phyloP scores from a whole-genome alignment of 2,888 invertebrate genomes.

The Thelaira solivaga region DNA sequence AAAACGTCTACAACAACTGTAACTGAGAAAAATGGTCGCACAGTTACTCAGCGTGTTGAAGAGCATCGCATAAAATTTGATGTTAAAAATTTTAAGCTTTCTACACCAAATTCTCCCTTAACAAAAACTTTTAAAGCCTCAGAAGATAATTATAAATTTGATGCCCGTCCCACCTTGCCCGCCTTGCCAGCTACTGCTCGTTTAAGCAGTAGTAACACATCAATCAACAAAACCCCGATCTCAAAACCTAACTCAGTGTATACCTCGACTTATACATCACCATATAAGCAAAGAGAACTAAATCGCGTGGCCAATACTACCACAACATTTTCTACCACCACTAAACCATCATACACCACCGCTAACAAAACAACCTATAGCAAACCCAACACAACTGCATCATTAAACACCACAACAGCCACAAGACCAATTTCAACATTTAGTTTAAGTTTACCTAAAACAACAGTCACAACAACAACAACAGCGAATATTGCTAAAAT shows the following conservation, averaged over 20 bases:
- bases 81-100: conserved; percentile 55
- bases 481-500: neutral
- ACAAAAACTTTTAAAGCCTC: conserved; percentile 24
- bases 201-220: conserved; percentile 4
- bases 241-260: conserved; percentile 49
- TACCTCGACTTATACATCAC: conserved; percentile 44
- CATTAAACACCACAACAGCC: neutral
- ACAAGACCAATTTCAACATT: conserved; percentile 36
- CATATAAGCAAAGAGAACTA: conserved; percentile 44
- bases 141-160: conserved; percentile 56
- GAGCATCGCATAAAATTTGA: conserved; percentile 65
- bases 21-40: conserved; percentile 70
- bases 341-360: conserved; percentile 16
- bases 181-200: conserved; percentile 34
- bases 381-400: conserved; percentile 23
- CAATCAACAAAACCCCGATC: conserved; percentile 3
- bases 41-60: conserved; percentile 68
- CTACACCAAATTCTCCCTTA: conserved; percentile 59
- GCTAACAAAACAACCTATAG: neutral
- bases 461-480: conserved; percentile 17
- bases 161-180: conserved; percentile 46
- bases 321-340: conserved; percentile 1
- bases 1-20: conserved; percentile 68
- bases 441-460: conserved; percentile 20
- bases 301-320: conserved; percentile 30